These are phyloP conservation scores for Hyperoplus immaculatus DNA, from an alignment of 2,797 vertebrate genomes.

Conservation along the genomic window DNA sequence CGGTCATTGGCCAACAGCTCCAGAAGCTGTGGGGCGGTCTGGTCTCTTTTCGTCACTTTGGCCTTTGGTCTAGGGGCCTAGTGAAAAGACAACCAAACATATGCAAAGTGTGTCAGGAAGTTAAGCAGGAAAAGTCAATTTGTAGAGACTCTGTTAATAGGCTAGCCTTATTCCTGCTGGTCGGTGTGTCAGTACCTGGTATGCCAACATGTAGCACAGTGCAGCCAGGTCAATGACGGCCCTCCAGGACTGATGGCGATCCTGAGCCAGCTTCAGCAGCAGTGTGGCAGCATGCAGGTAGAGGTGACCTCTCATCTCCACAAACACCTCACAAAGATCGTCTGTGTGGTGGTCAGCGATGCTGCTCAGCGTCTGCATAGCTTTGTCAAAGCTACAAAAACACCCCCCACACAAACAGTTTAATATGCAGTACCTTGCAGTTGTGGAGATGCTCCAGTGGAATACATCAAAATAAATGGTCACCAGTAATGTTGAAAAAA, in stretches of 20 bases:
- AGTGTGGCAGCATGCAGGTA: conserved; percentile 93
- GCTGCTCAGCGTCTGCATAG: conserved; percentile 88
- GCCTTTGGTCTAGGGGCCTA: conserved; percentile 93
- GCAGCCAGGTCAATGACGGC: conserved; percentile 89
- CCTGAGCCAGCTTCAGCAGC: conserved; percentile 93
- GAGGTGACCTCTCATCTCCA: conserved; percentile 94
- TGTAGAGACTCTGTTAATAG: not conserved
- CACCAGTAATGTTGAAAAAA: too few species aligned
- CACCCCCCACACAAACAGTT: conserved; percentile 14
- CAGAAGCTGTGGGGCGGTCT: conserved; percentile 83
- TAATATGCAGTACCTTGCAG: not conserved
- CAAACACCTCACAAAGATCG: conserved; percentile 89
- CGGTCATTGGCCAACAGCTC: conserved; percentile 93
- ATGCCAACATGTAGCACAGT: conserved; percentile 93
- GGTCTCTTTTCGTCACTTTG: conserved; percentile 91
- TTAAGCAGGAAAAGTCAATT: not conserved
- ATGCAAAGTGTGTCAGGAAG: too few species aligned
- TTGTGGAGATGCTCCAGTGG: not conserved
- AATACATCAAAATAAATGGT: not conserved
- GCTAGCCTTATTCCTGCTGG: not conserved
- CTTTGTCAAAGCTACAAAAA: conserved; percentile 90
- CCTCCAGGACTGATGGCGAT: conserved; percentile 91
- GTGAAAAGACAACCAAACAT: conserved; percentile 20
- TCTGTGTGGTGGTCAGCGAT: conserved; percentile 79
- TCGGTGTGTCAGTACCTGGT: conserved; percentile 86